These are phyloP conservation scores for Dicentrarchus labrax DNA, from an alignment of 2,113 vertebrate genomes.

Conservation along the genomic window DNA sequence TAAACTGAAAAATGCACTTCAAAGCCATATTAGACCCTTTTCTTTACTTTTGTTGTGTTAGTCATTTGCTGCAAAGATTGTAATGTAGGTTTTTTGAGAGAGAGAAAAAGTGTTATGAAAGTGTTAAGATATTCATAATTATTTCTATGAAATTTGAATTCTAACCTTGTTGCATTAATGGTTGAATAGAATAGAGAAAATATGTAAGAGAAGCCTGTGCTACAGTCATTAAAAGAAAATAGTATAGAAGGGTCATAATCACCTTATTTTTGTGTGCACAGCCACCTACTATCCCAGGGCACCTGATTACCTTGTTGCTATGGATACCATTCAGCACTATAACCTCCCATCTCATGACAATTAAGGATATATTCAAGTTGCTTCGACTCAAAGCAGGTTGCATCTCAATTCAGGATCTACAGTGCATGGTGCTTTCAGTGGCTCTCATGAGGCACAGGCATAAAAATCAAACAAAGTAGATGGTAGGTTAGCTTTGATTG, in stretches of 20 bases:
- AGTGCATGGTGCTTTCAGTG: neutral
- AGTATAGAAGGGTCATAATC: constrained; percentile 26
- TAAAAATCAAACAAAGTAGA: neutral
- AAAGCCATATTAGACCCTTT: neutral
- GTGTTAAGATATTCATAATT: neutral
- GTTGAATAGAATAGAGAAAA: neutral
- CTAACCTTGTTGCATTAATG: neutral
- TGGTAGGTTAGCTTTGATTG: neutral
- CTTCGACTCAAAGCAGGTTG: neutral
- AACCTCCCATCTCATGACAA: constrained; percentile 19
- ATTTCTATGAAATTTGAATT: neutral
- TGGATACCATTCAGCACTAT: constrained; percentile 53
- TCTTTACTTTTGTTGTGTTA: neutral
- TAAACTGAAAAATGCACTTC: constrained; percentile 15
- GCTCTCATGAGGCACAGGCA: neutral
- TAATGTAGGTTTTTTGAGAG: neutral
- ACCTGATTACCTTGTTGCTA: constrained; percentile 54
- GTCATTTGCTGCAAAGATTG: neutral
- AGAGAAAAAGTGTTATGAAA: neutral
- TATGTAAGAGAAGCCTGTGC: neutral
- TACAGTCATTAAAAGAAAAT: neutral
- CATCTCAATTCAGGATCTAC: neutral
- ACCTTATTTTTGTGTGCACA: constrained; percentile 6
- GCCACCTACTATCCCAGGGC: constrained; percentile 13
- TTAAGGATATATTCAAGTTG: constrained; percentile 34